Percentiles rank a stretch among this genome's conserved stretches.
Evolutionary conservation across 1,140 invertebrate species (phyloP).

Genomic region (Caligus rogercresseyi): DNA sequence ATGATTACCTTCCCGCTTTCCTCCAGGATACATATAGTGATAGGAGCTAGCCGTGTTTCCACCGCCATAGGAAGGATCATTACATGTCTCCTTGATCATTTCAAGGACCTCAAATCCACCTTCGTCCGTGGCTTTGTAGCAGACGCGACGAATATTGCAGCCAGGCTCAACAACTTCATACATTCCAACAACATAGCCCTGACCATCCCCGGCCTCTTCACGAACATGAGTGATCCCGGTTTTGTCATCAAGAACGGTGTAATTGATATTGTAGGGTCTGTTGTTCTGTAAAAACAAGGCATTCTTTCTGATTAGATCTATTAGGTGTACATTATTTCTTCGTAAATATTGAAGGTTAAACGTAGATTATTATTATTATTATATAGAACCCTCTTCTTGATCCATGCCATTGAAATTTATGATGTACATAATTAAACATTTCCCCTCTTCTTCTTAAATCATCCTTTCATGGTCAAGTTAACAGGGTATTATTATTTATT

Average conservation of each 20-base stretch:
- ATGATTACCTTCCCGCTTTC: neutral
- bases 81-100: slow-evolving; percentile 1
- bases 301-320: no score
- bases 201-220: slow-evolving; percentile 1
- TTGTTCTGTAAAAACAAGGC: neutral
- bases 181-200: neutral
- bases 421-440: no score
- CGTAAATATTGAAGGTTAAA: no score
- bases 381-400: no score
- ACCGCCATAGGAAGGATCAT: neutral
- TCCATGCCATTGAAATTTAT: no score
- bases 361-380: no score
- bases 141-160: slow-evolving; percentile 5
- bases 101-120: slow-evolving; percentile 6
- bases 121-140: neutral
- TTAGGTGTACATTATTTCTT: no score
- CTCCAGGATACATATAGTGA: neutral
- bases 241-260: slow-evolving; percentile 5
- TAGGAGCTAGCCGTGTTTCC: neutral
- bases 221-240: slow-evolving; percentile 4
- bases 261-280: slow-evolving; percentile 2
- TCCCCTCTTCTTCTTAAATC: no score
- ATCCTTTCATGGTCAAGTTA: no score
- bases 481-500: no score
- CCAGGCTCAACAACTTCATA: slow-evolving; percentile 11